These are phyloP conservation scores for Caerostris extrusa DNA, from an alignment of 1,140 invertebrate genomes.

Conservation along the genomic window DNA sequence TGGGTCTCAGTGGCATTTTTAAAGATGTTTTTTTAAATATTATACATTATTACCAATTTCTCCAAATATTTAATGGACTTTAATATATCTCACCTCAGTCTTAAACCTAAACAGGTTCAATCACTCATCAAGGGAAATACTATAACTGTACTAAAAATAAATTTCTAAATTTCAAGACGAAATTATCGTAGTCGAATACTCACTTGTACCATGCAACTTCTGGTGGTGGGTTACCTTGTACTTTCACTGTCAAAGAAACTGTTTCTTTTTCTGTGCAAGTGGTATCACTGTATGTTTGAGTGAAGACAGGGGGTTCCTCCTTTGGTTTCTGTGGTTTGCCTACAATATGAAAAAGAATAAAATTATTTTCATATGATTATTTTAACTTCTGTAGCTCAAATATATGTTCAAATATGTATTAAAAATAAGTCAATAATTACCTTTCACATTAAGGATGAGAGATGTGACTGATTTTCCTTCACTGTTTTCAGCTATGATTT, in stretches of 20 bases:
- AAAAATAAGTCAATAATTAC: constrained; percentile 68
- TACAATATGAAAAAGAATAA: background rate
- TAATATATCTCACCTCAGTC: background rate
- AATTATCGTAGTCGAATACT: constrained; percentile 49
- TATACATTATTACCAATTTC: no score
- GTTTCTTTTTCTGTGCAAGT: constrained; percentile 90
- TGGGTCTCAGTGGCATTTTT: no score
- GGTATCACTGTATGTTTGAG: constrained; percentile 91
- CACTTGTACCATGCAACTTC: constrained; percentile 92
- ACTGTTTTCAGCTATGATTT: constrained; percentile 92
- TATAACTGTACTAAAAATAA: background rate
- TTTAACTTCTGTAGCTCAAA: no score
- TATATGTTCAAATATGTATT: no score
- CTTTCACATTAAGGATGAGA: constrained; percentile 87
- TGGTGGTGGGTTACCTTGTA: constrained; percentile 92
- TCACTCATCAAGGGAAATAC: no score
- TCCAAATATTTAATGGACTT: no score
- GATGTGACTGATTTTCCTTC: constrained; percentile 93
- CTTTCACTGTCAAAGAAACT: constrained; percentile 90
- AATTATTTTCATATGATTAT: no score
- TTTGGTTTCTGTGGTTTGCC: constrained; percentile 77
- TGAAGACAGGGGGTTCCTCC: constrained; percentile 91
- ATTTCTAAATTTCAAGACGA: background rate
- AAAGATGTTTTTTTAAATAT: no score
- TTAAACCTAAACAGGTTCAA: background rate